These are phyloP conservation scores for Panthera uncia DNA, from an alignment of 2,113 vertebrate genomes.

Conservation along the genomic window DNA sequence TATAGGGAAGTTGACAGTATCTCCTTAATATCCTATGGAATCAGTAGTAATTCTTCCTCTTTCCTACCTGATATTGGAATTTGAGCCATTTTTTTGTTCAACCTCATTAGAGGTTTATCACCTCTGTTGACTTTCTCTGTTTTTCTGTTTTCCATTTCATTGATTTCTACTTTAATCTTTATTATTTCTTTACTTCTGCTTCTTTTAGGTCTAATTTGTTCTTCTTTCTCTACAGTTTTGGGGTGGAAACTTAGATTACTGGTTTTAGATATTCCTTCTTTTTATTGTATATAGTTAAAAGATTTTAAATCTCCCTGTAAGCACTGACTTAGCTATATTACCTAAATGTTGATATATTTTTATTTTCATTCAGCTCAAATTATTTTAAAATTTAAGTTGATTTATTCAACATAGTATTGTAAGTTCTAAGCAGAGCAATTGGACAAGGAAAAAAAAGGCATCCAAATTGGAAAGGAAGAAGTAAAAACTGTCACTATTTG, in stretches of 20 bases:
- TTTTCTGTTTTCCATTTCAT: background rate
- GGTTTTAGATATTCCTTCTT: no score
- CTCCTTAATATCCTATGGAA: background rate
- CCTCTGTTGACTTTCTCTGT: background rate
- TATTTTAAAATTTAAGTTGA: no score
- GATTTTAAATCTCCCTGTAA: background rate
- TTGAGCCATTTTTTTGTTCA: background rate
- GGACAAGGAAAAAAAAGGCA: no score
- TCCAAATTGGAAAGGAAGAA: no score
- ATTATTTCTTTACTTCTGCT: background rate
- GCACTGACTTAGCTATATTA: background rate
- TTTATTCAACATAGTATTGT: no score
- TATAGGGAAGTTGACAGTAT: background rate
- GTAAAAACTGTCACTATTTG: no score
- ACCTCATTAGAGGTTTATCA: background rate
- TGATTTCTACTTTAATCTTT: no score
- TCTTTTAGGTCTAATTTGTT: background rate
- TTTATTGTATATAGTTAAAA: no score
- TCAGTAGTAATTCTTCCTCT: background rate
- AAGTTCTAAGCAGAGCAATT: no score
- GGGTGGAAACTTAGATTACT: background rate
- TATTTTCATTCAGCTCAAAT: no score
- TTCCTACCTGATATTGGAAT: background rate
- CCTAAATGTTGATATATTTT: no score
- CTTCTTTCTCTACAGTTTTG: background rate